A percentile compares a stretch with the other conserved stretches of the same genome.
These are phyloP conservation scores for Cephus pulcher DNA, from an alignment of 2,888 invertebrate genomes.

Conservation along the genomic window DNA sequence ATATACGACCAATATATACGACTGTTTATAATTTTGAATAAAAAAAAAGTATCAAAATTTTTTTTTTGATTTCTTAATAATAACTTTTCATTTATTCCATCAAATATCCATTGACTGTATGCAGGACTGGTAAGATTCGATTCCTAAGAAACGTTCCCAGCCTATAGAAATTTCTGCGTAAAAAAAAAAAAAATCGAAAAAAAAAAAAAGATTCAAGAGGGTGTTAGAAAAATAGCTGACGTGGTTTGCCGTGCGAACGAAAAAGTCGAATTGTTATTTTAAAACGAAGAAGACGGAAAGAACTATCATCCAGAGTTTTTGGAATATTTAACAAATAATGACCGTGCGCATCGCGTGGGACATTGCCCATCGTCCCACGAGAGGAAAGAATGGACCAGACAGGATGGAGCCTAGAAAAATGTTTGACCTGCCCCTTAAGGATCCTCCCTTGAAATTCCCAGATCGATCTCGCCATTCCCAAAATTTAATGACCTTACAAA, in stretches of 20 bases:
- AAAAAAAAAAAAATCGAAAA: background rate
- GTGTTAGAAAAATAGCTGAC: conserved; percentile 23
- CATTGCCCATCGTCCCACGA: background rate
- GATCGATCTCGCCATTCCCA: background rate
- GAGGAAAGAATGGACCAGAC: background rate
- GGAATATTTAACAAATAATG: conserved; percentile 54
- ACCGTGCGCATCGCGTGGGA: conserved; percentile 26
- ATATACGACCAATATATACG: too few species aligned
- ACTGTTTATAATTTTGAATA: too few species aligned
- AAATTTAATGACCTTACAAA: background rate
- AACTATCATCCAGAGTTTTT: conserved; percentile 39
- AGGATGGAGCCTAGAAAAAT: background rate
- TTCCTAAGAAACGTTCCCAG: background rate
- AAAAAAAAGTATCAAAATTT: too few species aligned
- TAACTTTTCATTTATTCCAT: too few species aligned
- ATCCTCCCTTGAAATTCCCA: background rate
- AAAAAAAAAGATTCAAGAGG: conserved; percentile 1
- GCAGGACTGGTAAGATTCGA: background rate
- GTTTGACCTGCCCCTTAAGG: background rate
- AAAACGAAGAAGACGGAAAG: conserved; percentile 28
- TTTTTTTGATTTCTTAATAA: too few species aligned
- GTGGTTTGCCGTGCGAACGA: conserved; percentile 1
- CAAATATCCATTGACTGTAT: background rate
- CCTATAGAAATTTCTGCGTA: background rate
- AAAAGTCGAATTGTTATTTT: conserved; percentile 48